Base-by-base conservation (phyloP, 2,888 invertebrate species). In the Ferdinandea cuprea region DNA sequence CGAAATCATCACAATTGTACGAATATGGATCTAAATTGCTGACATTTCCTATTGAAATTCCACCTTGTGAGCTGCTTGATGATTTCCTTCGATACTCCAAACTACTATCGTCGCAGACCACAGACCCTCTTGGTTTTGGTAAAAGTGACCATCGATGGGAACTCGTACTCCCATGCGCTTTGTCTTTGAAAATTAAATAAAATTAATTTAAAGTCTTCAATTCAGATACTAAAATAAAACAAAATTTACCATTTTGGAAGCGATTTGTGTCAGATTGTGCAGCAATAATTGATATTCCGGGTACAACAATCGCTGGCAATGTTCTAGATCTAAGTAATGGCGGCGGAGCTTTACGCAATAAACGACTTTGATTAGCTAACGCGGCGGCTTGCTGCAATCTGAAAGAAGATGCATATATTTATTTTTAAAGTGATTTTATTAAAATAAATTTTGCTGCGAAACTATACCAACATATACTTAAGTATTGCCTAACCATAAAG, bases 221-320 rank as follows among this genome's bases (percentile, higher is more conserved):
- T n/a, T n/a, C n/a, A n/a, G n/a, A n/a, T n/a, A n/a, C n/a, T n/a
- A n/a, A n/a, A n/a, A n/a, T n/a, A n/a, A n/a, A n/a, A n/a, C n/a
- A n/a, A n/a, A n/a, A 9, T 89, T 86, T 87, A 92, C 93, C 92
- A 90, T 92, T 89, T 85, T 88, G 92, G 87, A 93, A 92, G 85
- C 93, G 92, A 68, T 95, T 94, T 59, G 89, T 87, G 87, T 96
- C 96, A 86, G 96, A 93, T 91, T 96, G 96, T 69, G 96, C 95
- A 85, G 96, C 95, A 30, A 96, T 92, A 87, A 96, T 95, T 87
- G 93, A 95, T 88, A 97, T 93, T 61, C 96, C 96, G 1, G 97
- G 97, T 44, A 95, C 95, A 50, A 97, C 95, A 89, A 97, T 97
- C 85, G 97, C 96, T 44, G 97, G 97, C 76, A 97, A 91, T 5